phyloP scores from a whole-genome alignment of 2,888 invertebrate species.

The Leistus spinibarbis region DNA sequence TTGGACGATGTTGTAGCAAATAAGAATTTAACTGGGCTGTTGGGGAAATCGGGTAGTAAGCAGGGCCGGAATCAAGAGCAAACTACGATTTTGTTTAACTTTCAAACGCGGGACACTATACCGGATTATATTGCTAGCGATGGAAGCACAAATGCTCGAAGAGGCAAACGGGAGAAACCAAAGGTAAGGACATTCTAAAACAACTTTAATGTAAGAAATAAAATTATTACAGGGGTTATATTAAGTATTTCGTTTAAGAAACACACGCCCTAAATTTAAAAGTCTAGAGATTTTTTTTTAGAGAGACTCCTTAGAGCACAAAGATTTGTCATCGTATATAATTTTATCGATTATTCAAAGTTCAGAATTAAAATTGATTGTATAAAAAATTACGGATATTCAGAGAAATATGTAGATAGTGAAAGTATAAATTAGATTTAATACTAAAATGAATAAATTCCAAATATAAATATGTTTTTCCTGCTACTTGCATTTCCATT shows the following conservation, averaged over 20 bases:
- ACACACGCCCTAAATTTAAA: no score
- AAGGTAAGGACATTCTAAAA: constrained; percentile 75
- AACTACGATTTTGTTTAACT: constrained; percentile 85
- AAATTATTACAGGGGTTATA: no score
- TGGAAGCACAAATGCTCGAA: constrained; percentile 73
- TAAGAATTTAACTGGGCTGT: constrained; percentile 51
- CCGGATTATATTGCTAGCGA: constrained; percentile 93
- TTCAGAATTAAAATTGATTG: no score
- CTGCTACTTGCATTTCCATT: not conserved
- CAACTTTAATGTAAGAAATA: no score
- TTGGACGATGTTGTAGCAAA: constrained; percentile 47
- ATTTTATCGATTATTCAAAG: no score
- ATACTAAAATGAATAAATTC: not conserved
- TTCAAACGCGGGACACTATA: constrained; percentile 81
- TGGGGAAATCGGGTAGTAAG: constrained; percentile 44
- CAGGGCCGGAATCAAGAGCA: constrained; percentile 58
- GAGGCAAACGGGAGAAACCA: constrained; percentile 70
- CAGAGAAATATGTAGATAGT: no score
- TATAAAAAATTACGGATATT: no score
- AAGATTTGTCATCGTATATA: no score
- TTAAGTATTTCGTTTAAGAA: no score
- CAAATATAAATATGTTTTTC: not conserved
- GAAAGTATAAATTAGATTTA: not conserved
- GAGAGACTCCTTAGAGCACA: no score
- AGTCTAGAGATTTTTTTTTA: no score